Evolutionary conservation across 2,888 invertebrate species (phyloP).

Genomic region (Pollenia amentaria): DNA sequence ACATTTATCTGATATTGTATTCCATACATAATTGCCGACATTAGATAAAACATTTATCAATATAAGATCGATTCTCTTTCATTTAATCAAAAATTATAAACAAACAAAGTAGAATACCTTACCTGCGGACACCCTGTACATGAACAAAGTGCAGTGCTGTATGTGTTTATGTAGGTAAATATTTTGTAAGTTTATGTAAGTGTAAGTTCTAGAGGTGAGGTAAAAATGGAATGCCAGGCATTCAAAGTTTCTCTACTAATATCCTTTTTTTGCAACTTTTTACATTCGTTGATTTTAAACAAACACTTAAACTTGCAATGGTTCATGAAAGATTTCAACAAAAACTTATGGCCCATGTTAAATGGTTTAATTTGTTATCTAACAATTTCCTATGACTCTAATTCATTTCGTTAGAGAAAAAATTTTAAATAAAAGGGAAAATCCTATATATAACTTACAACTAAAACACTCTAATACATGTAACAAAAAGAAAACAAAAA

Average conservation of each 20-base stretch:
- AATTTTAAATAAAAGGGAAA: neutral
- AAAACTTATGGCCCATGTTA: constrained; percentile 68
- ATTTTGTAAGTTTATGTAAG: neutral
- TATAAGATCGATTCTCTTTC: too few relatives aligned
- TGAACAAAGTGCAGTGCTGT: neutral
- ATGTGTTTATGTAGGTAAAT: constrained; percentile 1
- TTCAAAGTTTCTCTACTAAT: neutral
- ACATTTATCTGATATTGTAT: too few relatives aligned
- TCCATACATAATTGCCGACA: too few relatives aligned
- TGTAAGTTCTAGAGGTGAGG: constrained; percentile 5
- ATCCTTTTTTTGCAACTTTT: neutral
- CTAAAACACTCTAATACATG: too few relatives aligned
- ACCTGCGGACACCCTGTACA: too few relatives aligned
- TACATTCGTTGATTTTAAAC: constrained; percentile 42
- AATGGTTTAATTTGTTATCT: constrained; percentile 71
- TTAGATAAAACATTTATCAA: too few relatives aligned
- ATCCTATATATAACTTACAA: neutral
- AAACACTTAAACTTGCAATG: constrained; percentile 57
- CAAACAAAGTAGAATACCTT: too few relatives aligned
- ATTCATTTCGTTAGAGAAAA: constrained; percentile 37
- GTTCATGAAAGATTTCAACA: constrained; percentile 66
- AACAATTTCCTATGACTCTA: constrained; percentile 63
- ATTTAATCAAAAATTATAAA: too few relatives aligned
- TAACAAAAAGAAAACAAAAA: neutral
- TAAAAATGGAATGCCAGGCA: constrained; percentile 21